A percentile compares a stretch with the other conserved stretches of the same genome.
Conservation (phyloP, 2,888 invertebrate genomes). For the Pinctada fucata region DNA sequence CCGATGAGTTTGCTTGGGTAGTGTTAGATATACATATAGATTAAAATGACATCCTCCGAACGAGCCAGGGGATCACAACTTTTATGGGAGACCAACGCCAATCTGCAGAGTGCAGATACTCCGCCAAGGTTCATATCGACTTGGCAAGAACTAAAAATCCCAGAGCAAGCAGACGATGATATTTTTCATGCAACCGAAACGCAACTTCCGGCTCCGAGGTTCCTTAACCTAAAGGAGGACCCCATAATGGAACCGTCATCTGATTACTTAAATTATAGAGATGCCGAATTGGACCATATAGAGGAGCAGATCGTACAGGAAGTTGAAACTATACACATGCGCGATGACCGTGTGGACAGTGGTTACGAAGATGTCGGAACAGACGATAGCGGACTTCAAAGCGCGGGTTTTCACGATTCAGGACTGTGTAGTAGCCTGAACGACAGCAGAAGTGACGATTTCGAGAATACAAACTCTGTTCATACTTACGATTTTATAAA, state of each 20-base stretch:
- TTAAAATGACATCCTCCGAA: too few relatives aligned
- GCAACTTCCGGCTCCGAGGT: slow-evolving; percentile 13
- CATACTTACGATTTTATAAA: background rate
- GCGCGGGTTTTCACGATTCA: background rate
- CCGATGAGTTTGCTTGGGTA: too few relatives aligned
- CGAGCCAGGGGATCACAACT: background rate
- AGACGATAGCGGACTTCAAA: background rate
- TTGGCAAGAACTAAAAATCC: slow-evolving; percentile 9
- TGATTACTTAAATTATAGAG: background rate
- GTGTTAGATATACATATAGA: too few relatives aligned
- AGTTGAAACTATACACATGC: background rate
- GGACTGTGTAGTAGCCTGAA: background rate
- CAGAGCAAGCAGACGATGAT: slow-evolving; percentile 12
- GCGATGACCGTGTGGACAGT: slow-evolving; percentile 11
- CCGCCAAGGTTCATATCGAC: background rate
- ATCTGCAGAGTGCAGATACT: background rate
- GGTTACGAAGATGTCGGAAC: slow-evolving; percentile 14
- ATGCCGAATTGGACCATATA: background rate
- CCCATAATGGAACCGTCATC: background rate
- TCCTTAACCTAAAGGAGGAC: slow-evolving; percentile 5
- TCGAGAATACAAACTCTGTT: background rate
- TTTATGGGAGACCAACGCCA: slow-evolving; percentile 14
- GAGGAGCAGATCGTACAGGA: slow-evolving; percentile 9
- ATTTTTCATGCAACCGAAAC: slow-evolving; percentile 25
- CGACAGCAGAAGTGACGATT: background rate